These are phyloP conservation scores for Leptinotarsa juncta DNA, from an alignment of 2,888 invertebrate genomes.

Conservation along the genomic window DNA sequence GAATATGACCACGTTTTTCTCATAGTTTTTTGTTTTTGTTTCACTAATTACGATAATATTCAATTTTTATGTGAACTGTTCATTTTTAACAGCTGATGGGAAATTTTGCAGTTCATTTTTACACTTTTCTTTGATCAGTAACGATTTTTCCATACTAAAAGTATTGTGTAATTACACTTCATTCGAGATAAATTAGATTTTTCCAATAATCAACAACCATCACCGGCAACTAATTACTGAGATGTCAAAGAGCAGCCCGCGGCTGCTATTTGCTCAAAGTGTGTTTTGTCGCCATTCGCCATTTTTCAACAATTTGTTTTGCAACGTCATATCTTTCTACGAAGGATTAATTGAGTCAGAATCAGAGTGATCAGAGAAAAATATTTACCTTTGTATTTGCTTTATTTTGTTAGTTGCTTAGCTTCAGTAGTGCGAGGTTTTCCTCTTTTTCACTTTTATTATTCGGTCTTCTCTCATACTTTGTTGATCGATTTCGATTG, in stretches of 20 bases:
- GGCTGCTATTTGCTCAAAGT: background rate
- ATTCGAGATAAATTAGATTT: constrained; percentile 4
- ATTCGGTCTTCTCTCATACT: background rate
- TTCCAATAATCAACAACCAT: constrained; percentile 16
- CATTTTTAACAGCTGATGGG: too few species aligned
- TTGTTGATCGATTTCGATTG: background rate
- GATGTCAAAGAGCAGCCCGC: background rate
- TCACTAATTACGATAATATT: too few species aligned
- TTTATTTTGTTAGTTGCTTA: background rate
- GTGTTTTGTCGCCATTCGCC: background rate
- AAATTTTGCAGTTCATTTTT: too few species aligned
- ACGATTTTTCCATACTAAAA: background rate
- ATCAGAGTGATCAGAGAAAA: background rate
- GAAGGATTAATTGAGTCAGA: background rate
- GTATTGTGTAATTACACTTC: background rate
- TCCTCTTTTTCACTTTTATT: background rate
- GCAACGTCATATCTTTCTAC: background rate
- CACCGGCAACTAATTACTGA: constrained; percentile 15
- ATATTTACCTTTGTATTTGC: background rate
- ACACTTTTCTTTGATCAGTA: too few species aligned
- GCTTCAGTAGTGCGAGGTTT: background rate
- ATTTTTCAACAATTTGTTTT: constrained; percentile 1
- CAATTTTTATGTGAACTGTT: too few species aligned
- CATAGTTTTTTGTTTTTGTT: too few species aligned
- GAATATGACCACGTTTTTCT: too few species aligned